phyloP scores from a whole-genome alignment of 2,888 invertebrate species.

The Dione vanillae region DNA sequence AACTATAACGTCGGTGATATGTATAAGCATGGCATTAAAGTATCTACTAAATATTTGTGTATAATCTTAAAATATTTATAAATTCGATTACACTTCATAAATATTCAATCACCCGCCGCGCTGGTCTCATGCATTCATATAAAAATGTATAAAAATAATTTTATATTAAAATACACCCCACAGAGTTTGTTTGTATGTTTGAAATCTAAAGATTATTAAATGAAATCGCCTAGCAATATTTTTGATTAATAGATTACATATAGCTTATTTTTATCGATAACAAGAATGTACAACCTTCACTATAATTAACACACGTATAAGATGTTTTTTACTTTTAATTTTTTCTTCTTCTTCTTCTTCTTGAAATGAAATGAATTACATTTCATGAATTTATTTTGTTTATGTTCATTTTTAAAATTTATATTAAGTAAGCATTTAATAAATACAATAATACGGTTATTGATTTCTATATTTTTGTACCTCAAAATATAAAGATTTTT shows the following conservation, averaged over 20 bases:
- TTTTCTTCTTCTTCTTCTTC: too few species aligned
- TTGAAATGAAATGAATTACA: too few species aligned
- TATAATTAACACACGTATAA: too few species aligned
- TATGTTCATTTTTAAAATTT: too few species aligned
- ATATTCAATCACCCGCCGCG: conserved; percentile 15
- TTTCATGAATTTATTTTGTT: too few species aligned
- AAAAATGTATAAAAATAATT: conserved; percentile 1
- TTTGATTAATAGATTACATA: background rate
- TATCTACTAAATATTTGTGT: background rate
- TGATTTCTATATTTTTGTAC: too few species aligned
- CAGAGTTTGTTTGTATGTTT: background rate
- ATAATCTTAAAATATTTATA: background rate
- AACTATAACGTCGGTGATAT: background rate
- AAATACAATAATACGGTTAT: too few species aligned
- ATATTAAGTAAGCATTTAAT: too few species aligned
- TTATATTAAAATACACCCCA: conserved; percentile 8
- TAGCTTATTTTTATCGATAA: too few species aligned
- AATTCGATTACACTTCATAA: conserved; percentile 5
- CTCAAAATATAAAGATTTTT: too few species aligned
- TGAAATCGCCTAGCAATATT: background rate
- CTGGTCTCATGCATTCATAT: conserved; percentile 10
- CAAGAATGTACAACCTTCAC: too few species aligned
- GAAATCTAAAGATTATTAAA: conserved; percentile 1
- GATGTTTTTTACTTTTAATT: too few species aligned
- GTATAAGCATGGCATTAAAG: background rate